phyloP scores from a whole-genome alignment of 2,888 invertebrate species.

The Latrodectus elegans region DNA sequence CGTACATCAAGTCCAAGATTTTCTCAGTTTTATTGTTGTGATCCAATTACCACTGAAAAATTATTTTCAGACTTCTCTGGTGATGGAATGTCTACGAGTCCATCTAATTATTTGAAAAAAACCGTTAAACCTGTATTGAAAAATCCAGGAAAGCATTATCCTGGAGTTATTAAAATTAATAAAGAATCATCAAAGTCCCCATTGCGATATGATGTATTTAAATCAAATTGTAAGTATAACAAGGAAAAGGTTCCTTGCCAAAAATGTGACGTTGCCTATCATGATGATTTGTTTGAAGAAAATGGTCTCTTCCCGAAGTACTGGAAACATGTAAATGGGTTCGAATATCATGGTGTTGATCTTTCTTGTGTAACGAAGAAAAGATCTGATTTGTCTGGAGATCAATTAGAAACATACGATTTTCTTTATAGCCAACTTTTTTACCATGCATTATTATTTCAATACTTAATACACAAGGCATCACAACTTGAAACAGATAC shows the following conservation, averaged over 20 bases:
- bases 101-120: no score
- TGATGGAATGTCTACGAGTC: no score
- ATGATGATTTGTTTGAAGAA: background rate
- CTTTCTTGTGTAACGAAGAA: background rate
- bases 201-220: background rate
- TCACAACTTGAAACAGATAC: background rate
- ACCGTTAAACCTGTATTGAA: no score
- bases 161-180: no score
- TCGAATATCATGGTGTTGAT: background rate
- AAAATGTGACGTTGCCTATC: background rate
- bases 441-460: background rate
- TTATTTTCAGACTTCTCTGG: no score
- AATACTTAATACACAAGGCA: background rate
- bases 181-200: no score
- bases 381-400: constrained; percentile 1
- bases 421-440: background rate
- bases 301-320: background rate
- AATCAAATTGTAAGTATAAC: background rate
- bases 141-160: no score
- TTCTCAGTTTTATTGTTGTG: no score
- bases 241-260: background rate
- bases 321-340: background rate
- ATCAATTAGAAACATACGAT: background rate
- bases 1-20: no score
- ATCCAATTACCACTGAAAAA: no score